Evolutionary conservation across 1,140 invertebrate genomes (phyloP), one percentile per base, ranked within the genome.

Genomic region (Phenacoccus solenopsis): DNA sequence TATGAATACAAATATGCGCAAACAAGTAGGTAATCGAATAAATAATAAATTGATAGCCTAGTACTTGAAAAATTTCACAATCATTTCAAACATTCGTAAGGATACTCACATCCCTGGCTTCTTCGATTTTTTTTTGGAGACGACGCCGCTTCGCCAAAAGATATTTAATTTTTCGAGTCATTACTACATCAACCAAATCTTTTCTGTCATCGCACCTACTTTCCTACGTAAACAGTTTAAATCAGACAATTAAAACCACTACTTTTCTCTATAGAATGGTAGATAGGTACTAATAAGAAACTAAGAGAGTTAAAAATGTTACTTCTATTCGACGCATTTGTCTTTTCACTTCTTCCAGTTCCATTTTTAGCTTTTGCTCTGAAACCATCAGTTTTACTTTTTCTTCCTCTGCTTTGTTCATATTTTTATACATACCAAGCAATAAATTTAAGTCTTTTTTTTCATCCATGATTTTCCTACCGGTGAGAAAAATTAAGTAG

Each of bases 391-490:
- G 80, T 80, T 96, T 93, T 49, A 94, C 94, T 81, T 97, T 97
- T 76, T 98, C 95, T 24, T 94, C 81, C 77, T 94, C 92, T 77
- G 98, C 95, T 81, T 97, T 98, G 38, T 93, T 91, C 25, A 93
- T 91, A 57, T 91, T 90, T 83, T 97, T 98, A 79, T 97, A 96
- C 93, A 96, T 97, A 76, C 98, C 96, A 71, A 98, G 80, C 3
- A 98, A 78, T 2, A 98, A 79, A 78, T 97, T 98, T 86, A 97
- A 85, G 79, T 94, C 91, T 77, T 93, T 92, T 78, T 91, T 90
- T 77, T 94, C 91, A 77, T 91, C 93, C 30, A 91, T 85, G 57
- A 93, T 90, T 84, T 96, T 96, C 78, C 93, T 96, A 76, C 2
- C 16, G 80, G 79, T 27, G 70, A 74, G 69, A 71, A 72, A 61